These are phyloP conservation scores for Odobenus rosmarus DNA, from an alignment of 2,113 vertebrate genomes.

Conservation along the genomic window DNA sequence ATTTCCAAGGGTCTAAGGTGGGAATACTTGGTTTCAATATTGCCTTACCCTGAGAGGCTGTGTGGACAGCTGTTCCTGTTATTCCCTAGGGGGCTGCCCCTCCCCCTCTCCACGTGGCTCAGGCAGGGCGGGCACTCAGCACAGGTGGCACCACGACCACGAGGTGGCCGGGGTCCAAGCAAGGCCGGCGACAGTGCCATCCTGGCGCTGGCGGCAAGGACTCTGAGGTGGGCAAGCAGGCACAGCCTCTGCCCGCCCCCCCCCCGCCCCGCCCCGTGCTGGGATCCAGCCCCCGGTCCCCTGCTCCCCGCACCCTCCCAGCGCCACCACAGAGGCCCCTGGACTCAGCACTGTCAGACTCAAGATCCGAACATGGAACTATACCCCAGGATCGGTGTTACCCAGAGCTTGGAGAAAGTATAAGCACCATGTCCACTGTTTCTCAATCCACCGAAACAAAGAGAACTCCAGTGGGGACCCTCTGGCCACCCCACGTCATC, in stretches of 20 bases:
- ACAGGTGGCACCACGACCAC: rapidly evolving
- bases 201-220: not conserved
- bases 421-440: not conserved
- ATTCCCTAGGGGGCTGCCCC: not conserved
- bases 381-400: not conserved
- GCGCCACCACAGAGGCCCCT: rapidly evolving
- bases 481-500: rapidly evolving
- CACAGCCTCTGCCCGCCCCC: not conserved
- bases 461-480: rapidly evolving
- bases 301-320: not conserved
- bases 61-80: not conserved
- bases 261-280: not conserved
- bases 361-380: not conserved
- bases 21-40: not conserved
- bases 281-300: not conserved
- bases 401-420: not conserved
- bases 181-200: rapidly evolving
- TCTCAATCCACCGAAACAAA: not conserved
- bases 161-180: not conserved
- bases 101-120: not conserved
- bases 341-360: not conserved
- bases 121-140: not conserved
- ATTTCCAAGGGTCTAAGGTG: not conserved
- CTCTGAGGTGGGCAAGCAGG: not conserved
- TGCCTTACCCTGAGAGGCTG: not conserved